Evolutionary conservation across 2,888 invertebrate genomes (phyloP), one percentile per base, ranked within the genome.

Genomic region (Mythimna pallens): DNA sequence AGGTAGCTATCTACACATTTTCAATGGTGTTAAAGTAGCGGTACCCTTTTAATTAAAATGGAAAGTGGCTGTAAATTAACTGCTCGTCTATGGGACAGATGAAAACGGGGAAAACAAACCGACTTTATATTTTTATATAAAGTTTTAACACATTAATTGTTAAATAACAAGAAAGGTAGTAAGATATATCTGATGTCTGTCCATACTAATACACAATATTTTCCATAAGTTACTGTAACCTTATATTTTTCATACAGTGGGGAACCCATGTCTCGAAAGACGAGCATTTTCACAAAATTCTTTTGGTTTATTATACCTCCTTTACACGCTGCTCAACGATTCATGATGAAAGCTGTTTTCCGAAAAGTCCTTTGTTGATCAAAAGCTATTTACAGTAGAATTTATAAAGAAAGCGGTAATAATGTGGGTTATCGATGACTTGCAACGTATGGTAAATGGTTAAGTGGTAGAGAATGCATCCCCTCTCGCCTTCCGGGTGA

Each of bases 41-140:
- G 84, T 84, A 82, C 86, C 84, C 77, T 84, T 89, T 91, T 91
- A 89, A 91, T 90, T 89, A 89, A 90, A 91, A 89, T 83, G 81
- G 82, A 86, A 88, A 88, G 84, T 79, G 83, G 75, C 84, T 77
- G 81, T 89, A 88, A 90, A 91, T 91, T 90, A 88, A 85, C 86
- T 84, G 86, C 80, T 76, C 59, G 65, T 81, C 87, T 84, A 86
- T 83, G 73, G 84, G 82, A 82, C 81, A 80, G 80, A 80, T 87
- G 87, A 87, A 76, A 84, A 84, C 8, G 83, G 83, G 78, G 62
- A 61, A 64, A 67, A 70, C 70, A 68, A 64, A 74, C 9, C 65
- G 65, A 71, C 57, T 72, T 77, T 76, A 54, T 57, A 57, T 57
- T 61, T 47, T 43, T 17, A 47, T 36, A 36, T 36, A 36, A 36